Evolutionary conservation across 2,797 vertebrate genomes (phyloP), one percentile per base, ranked within the genome.

Genomic region (Danio kyathit): DNA sequence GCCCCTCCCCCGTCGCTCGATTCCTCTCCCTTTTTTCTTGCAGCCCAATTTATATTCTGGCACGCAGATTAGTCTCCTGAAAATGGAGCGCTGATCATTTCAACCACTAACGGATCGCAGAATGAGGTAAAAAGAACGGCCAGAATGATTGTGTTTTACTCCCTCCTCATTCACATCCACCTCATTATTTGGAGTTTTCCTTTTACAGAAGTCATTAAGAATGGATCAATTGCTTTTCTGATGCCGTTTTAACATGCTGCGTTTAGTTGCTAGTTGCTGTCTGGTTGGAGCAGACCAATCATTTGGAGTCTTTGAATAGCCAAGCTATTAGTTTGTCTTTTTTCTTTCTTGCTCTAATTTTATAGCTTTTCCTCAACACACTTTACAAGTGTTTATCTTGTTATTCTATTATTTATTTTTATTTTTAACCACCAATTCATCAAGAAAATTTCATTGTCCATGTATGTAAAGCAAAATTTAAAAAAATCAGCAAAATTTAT

Each of bases 211-310:
- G 8, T 52, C 12, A 52, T 10, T 67, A 72, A 54, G 56, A 61
- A 40, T 21, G 48, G 56, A 60, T 46, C 61, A 61, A 76, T 29
- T 75, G 65, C 60, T 76, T 43, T 59, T 56, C 49, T n/a, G 44
- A 21, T 70, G 43, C 76, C 40, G 49, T 63, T 77, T 21, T 61
- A 59, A 46, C 29, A 44, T 85, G 83, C 74, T 82, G 86, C 61
- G 82, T 89, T 82, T 51, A 84, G 82, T 83, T 51, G 76, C 77
- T 40, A 85, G 80, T 84, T 81, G 82, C 76, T 71, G 81, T 69
- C 29, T 29, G 44, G 66, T 54, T 46, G 74, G 43, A 21, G 67
- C 52, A 41, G 74, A 54, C 67, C 54, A 60, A 40, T 71, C 66
- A 52, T 56, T 21, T 67, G 29, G 48, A 71, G 44, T 71, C 57